phyloP scores from a whole-genome alignment of 2,797 vertebrate genomes.

The Catharus ustulatus region DNA sequence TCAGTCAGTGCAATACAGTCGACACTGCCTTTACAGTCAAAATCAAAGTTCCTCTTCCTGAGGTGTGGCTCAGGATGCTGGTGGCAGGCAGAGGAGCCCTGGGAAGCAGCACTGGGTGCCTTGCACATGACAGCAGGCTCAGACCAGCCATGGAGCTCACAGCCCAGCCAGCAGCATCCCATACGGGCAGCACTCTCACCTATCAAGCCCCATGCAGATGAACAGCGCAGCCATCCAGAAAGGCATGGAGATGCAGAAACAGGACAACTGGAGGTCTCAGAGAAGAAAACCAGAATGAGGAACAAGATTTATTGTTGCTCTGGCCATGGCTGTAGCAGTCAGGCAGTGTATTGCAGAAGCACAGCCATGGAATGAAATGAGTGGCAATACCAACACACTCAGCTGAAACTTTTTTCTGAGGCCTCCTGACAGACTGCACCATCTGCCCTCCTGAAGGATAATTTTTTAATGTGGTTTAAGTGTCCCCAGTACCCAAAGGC shows the following conservation, averaged over 20 bases:
- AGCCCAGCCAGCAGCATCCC: background rate
- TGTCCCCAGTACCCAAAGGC: background rate
- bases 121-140: background rate
- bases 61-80: background rate
- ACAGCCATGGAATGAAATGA: background rate
- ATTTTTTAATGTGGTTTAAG: background rate
- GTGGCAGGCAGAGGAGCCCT: no score
- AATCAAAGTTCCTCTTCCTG: background rate
- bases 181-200: background rate
- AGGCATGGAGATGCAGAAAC: background rate
- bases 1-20: background rate
- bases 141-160: background rate
- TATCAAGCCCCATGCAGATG: fast-evolving
- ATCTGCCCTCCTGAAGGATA: background rate
- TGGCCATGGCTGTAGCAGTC: background rate
- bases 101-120: background rate
- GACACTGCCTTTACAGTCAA: background rate
- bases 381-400: background rate
- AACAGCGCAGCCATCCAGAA: background rate
- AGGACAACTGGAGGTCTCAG: background rate
- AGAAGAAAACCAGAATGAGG: background rate
- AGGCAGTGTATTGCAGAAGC: background rate
- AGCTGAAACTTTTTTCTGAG: background rate
- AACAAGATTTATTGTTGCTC: background rate
- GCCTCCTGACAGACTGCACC: background rate